A percentile compares a stretch with the other conserved stretches of the same genome.
Conservation (phyloP, 1,140 invertebrate genomes). For the Lepidurus apus region DNA sequence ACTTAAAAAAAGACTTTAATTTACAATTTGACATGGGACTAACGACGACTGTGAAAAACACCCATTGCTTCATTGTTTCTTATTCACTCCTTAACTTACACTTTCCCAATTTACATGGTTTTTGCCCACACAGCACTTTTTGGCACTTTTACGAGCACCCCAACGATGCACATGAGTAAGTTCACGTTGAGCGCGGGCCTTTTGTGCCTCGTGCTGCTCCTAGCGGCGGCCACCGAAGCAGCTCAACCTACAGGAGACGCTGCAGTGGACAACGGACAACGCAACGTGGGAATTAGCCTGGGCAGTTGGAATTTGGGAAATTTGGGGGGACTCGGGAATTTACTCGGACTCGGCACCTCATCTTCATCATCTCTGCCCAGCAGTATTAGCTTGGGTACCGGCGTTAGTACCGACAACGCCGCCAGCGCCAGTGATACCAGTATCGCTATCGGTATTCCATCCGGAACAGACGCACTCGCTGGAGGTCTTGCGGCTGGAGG, state of each 20-base stretch:
- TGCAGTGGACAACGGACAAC: neutral
- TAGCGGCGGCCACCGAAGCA: neutral
- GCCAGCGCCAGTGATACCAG: neutral
- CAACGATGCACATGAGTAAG: neutral
- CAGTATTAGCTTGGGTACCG: neutral
- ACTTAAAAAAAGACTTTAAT: neutral
- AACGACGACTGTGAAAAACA: neutral
- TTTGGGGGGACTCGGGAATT: neutral
- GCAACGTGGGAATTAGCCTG: neutral
- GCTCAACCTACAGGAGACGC: neutral
- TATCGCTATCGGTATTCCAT: neutral
- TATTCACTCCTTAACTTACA: neutral
- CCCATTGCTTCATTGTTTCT: neutral
- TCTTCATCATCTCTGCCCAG: neutral
- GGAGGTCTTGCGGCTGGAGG: neutral
- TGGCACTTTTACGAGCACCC: neutral
- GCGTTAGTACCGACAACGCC: neutral
- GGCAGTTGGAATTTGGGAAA: neutral
- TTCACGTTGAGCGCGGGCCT: neutral
- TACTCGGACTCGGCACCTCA: neutral
- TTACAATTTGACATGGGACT: conserved; percentile 2
- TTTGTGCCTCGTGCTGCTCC: neutral
- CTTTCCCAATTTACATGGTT: neutral
- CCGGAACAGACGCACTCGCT: neutral
- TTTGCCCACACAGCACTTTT: conserved; percentile 6